Evolutionary conservation across 2,797 vertebrate species (phyloP), one percentile per base, ranked within the genome.

Genomic region (Merluccius polli): DNA sequence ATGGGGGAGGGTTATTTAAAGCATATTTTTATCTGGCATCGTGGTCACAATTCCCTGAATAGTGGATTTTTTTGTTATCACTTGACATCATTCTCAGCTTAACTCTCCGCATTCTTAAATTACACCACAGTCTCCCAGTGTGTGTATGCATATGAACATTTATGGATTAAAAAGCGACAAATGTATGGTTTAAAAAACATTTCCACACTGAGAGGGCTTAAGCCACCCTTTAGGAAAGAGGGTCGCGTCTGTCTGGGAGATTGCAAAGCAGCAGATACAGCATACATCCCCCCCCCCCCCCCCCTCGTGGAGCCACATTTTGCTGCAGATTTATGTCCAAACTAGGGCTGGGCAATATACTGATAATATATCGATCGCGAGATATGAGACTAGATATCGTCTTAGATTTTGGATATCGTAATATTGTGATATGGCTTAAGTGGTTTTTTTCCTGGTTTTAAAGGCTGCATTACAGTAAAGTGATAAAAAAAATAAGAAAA

Each of bases 151-250:
- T 77, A 65, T 73, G 41, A 9, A 74, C 75, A 74, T 78, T 79
- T 33, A 24, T 77, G 77, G 76, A 86, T 86, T 83, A 87, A 86
- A 83, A 80, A n/a, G n/a, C n/a, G n/a, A n/a, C n/a, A n/a, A n/a
- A n/a, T n/a, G n/a, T n/a, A n/a, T n/a, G n/a, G n/a, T n/a, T n/a
- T n/a, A n/a, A 74, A 9, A 38, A 52, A 79, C 65, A 78, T 78
- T 73, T 83, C 32, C 65, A 85, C 41, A 85, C 79, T 74, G 77
- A 32, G 41, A 18, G 1, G 77, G 80, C 75, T 86, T 85, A 83
- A 83, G 67, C 82, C 74, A 79, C 78, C 81, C 78, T 79, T 78
- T 76, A 29, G 72, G 35, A 81, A 82, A 78, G 78, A 84, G 80
- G 79, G 84, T 88, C 78, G 76, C 73, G 74, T 85, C 78, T 80